Base-by-base conservation (phyloP, 23 tunicate species). In the Pegea sp. region DNA sequence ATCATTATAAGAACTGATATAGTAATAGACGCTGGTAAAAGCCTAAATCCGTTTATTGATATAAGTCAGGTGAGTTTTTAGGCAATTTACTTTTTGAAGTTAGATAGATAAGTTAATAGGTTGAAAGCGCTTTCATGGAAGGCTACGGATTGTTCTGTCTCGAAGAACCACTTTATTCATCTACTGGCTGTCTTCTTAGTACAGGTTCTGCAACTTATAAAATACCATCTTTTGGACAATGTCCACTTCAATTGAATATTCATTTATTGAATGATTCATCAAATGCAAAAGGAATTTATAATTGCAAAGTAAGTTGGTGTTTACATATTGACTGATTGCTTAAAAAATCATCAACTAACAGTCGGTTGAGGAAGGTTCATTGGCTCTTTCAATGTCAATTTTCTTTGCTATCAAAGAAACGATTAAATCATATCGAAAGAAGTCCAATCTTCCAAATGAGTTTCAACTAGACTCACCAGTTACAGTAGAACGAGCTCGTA, bases 51-150 rank as follows among this genome's bases (percentile, higher is more conserved):
- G 1, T 76, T 72, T 6, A 55, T 87, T 28, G 96, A 87, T 30
- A 69, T 87, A 44, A 88, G 96, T 32, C 96, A 87, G 64, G 88
- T 76, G 24, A 50, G 49, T 3, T 25, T 8, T 62, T 60, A 23
- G 5, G 21, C 23, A 8, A 8, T 38, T 8, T 8, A 38, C 16
- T 38, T 38, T 38, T 38, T 38, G 16, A 38, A 38, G 11, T 11
- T 38, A 38, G 13, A 8, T 57, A 16, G 18, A 31, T 26, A 6
- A 28, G 26, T 24, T 7, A 8, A 22, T 66, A 87, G 88, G 48
- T 87, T 43, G 96, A 87, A 64, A 88, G 96, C 6, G 96, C 74
- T 33, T 87, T 87, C 42, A 49, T 61, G 8, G 88, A 87, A 65
- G 89, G 88, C 3, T 75, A 69, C 53, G 96, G 96, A 28, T 16